These are phyloP conservation scores for Neotoxoptera formosana DNA, from an alignment of 1,140 invertebrate genomes.

Conservation along the genomic window DNA sequence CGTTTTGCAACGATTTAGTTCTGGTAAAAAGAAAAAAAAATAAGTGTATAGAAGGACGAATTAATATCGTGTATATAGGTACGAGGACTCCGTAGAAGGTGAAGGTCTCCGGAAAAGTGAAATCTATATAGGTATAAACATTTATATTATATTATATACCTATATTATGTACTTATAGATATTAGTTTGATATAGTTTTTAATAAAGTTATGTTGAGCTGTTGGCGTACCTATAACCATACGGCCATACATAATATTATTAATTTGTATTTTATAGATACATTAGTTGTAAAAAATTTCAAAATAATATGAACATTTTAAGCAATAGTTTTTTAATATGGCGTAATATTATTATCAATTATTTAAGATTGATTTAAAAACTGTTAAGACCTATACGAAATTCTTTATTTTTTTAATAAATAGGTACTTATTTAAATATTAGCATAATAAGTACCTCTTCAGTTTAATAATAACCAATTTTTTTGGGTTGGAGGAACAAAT, in stretches of 20 bases:
- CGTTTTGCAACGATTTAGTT: slow-evolving; percentile 55
- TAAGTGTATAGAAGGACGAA: background rate
- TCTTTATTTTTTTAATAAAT: background rate
- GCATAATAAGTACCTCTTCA: background rate
- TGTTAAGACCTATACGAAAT: background rate
- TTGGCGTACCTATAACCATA: background rate
- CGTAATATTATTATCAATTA: background rate
- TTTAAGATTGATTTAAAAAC: too few species aligned
- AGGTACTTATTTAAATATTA: background rate
- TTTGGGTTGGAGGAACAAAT: too few species aligned
- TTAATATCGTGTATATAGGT: background rate
- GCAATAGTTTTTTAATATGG: background rate
- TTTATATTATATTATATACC: background rate
- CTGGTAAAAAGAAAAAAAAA: slow-evolving; percentile 21
- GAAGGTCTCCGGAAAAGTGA: slow-evolving; percentile 49
- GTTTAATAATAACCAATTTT: background rate
- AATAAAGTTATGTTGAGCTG: background rate
- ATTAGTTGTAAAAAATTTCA: background rate
- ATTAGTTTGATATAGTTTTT: background rate
- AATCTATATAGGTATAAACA: background rate
- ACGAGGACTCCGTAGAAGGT: slow-evolving; percentile 17
- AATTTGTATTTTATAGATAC: background rate
- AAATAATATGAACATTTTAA: too few species aligned
- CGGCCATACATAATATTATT: background rate
- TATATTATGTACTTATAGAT: background rate